Evolutionary conservation across 2,797 vertebrate species (phyloP).

Genomic region (Squalus acanthias): DNA sequence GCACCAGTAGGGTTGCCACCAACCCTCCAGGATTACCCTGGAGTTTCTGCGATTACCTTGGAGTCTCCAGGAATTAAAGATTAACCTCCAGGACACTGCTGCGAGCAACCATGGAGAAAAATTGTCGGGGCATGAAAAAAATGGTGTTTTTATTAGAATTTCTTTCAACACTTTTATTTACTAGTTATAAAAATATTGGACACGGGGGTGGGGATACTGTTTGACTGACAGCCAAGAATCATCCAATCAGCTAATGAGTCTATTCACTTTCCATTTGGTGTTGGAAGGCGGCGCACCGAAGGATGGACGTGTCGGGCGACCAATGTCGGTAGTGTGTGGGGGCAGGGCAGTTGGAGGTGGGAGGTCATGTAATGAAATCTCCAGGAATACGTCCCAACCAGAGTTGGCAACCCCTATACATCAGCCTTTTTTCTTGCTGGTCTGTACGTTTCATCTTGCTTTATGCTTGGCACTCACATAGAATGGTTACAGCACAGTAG

Average conservation of each 20-base stretch:
- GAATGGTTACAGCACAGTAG: background rate
- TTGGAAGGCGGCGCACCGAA: background rate
- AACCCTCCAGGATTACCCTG: too few species aligned
- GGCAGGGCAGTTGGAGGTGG: background rate
- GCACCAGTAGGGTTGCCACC: too few species aligned
- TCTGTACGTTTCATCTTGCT: background rate
- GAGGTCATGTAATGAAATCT: background rate
- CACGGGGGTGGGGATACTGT: background rate
- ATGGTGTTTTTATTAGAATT: background rate
- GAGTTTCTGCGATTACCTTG: background rate
- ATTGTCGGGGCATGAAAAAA: background rate
- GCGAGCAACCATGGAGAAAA: too few species aligned
- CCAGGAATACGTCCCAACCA: background rate
- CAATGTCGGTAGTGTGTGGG: background rate
- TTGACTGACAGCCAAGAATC: background rate
- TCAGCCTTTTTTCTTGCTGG: background rate
- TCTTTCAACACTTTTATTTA: background rate
- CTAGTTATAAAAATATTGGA: background rate
- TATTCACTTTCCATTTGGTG: background rate
- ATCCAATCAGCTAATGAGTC: background rate
- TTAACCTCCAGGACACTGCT: too few species aligned
- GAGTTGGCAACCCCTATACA: background rate
- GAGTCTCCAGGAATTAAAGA: background rate
- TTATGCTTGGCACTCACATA: background rate
- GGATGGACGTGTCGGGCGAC: background rate